phyloP scores from a whole-genome alignment of 1,140 invertebrate genomes.

The Halictus rubicundus region DNA sequence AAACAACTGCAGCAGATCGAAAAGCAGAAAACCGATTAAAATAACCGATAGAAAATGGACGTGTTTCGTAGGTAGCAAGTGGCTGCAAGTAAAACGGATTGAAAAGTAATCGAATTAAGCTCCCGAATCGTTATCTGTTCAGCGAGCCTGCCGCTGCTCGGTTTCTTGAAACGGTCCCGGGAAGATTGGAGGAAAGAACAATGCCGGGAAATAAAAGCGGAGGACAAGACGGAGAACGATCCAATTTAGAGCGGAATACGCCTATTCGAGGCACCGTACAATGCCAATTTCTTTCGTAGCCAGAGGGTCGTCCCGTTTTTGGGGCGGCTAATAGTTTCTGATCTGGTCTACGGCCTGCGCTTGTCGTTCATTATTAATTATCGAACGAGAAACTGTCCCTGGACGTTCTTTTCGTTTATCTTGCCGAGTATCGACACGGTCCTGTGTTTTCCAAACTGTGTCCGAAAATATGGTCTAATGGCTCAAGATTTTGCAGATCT shows the following conservation, averaged over 20 bases:
- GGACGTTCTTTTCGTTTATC: too few species aligned
- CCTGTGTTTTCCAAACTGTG: too few species aligned
- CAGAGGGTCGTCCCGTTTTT: slow-evolving; percentile 32
- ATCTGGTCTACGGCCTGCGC: slow-evolving; percentile 10
- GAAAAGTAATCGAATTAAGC: slow-evolving; percentile 49
- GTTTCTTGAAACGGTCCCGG: slow-evolving; percentile 36
- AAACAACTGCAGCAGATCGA: neutral
- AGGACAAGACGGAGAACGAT: slow-evolving; percentile 44
- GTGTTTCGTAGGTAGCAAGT: slow-evolving; percentile 11
- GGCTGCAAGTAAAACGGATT: slow-evolving; percentile 24
- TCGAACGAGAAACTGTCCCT: neutral
- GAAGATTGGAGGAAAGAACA: slow-evolving; percentile 49
- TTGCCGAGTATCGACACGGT: too few species aligned
- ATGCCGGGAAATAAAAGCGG: slow-evolving; percentile 45
- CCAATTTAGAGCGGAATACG: slow-evolving; percentile 48
- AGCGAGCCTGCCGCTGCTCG: slow-evolving; percentile 11
- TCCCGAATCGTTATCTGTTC: slow-evolving; percentile 40
- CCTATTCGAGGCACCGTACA: slow-evolving; percentile 38
- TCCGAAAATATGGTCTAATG: too few species aligned
- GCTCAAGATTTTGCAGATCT: too few species aligned
- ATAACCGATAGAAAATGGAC: slow-evolving; percentile 20
- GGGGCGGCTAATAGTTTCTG: slow-evolving; percentile 39
- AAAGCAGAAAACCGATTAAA: neutral
- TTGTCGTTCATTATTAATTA: slow-evolving; percentile 48
- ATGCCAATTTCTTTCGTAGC: slow-evolving; percentile 45